Evolutionary conservation across 2,888 invertebrate genomes (phyloP).

Genomic region (Nomada fabriciana): DNA sequence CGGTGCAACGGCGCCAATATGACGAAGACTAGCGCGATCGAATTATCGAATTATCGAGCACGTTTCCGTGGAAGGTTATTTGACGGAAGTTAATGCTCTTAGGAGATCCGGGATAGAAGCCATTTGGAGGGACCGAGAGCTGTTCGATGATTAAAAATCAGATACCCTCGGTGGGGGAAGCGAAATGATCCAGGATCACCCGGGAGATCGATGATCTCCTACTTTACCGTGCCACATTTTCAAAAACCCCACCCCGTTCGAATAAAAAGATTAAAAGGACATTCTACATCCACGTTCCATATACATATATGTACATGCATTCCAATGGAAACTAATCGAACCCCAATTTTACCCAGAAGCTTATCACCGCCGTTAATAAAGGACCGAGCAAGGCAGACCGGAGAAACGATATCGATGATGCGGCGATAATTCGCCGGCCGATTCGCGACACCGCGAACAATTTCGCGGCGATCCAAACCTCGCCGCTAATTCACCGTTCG

Average conservation of each 20-base stretch:
- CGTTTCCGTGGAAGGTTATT: slow-evolving; percentile 5
- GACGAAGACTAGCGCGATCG: slow-evolving; percentile 23
- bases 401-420: slow-evolving; percentile 48
- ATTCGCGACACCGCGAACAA: slow-evolving; percentile 60
- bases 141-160: slow-evolving; percentile 21
- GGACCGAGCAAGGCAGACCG: background rate
- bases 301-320: too few species aligned
- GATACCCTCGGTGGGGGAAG: background rate
- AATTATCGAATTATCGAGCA: slow-evolving; percentile 35
- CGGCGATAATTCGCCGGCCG: slow-evolving; percentile 48
- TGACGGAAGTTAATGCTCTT: background rate
- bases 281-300: background rate
- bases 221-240: too few species aligned
- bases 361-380: slow-evolving; percentile 47
- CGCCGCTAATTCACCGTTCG: slow-evolving; percentile 54
- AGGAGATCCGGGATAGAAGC: background rate
- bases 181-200: background rate
- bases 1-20: background rate
- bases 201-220: too few species aligned
- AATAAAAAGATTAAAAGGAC: background rate
- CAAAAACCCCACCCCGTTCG: too few species aligned
- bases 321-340: background rate
- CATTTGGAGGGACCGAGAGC: background rate
- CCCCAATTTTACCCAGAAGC: slow-evolving; percentile 16
- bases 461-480: slow-evolving; percentile 40